Percentiles rank a stretch among this genome's conserved stretches.
Conservation (phyloP, 2,113 vertebrate species). For the Suncus etruscus region DNA sequence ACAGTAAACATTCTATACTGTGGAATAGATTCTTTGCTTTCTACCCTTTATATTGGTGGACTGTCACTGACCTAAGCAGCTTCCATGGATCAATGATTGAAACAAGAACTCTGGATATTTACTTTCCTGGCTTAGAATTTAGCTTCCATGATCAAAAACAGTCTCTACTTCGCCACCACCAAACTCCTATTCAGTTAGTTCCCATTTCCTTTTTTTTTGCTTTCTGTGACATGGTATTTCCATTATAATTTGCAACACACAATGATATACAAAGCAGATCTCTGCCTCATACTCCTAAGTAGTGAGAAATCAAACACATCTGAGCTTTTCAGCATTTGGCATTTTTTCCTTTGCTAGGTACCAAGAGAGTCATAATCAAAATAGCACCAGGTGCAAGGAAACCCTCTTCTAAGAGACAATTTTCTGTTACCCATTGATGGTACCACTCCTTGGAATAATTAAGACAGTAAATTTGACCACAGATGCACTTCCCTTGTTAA, state of each 20-base stretch:
- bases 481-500: conserved; percentile 77
- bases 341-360: conserved; percentile 22
- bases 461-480: conserved; percentile 67
- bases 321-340: not conserved
- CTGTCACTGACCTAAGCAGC: too few relatives aligned
- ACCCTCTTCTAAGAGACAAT: conserved; percentile 18
- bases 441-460: conserved; percentile 70
- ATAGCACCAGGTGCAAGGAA: conserved; percentile 36
- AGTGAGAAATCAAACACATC: not conserved
- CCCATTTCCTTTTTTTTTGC: not conserved
- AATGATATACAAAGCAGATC: not conserved
- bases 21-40: too few relatives aligned
- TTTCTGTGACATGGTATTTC: not conserved
- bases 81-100: too few relatives aligned
- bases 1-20: conserved; percentile 21
- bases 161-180: not conserved
- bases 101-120: not conserved
- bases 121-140: not conserved
- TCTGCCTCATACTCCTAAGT: not conserved
- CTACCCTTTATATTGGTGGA: too few relatives aligned
- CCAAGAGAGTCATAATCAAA: conserved; percentile 42
- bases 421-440: conserved; percentile 11
- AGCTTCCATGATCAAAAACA: conserved; percentile 5
- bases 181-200: not conserved
- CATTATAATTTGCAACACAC: not conserved